phyloP scores from a whole-genome alignment of 53 echinoderm and acorn worm species.

The Holothuria scabra region DNA sequence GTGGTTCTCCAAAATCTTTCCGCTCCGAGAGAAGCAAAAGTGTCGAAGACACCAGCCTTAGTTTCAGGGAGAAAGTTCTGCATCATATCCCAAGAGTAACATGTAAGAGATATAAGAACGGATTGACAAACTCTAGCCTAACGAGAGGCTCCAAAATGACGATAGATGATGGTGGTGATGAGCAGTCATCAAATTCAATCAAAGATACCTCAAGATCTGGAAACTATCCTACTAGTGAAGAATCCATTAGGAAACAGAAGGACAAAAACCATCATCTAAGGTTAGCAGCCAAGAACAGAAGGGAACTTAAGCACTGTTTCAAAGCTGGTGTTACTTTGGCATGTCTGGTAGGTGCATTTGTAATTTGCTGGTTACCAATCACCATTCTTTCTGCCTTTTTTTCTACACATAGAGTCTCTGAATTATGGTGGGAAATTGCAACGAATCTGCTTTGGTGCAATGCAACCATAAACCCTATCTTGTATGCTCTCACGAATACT shows the following conservation, averaged over 20 bases:
- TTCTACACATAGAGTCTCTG: neutral
- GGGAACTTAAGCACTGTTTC: conserved; percentile 3
- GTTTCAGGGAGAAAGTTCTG: no score
- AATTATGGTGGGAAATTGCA: conserved; percentile 61
- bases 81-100: no score
- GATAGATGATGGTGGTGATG: neutral
- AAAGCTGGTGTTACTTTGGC: conserved; percentile 47
- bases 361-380: conserved; percentile 54
- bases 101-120: no score
- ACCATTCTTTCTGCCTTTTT: conserved; percentile 15
- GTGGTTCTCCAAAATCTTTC: no score
- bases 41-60: no score
- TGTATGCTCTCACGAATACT: conserved; percentile 75
- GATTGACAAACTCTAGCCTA: no score
- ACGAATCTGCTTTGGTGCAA: conserved; percentile 74
- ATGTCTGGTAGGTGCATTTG: conserved; percentile 41
- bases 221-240: neutral
- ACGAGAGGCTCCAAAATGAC: no score
- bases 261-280: neutral
- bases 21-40: no score
- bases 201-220: neutral
- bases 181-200: neutral
- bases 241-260: neutral
- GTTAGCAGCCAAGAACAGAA: neutral
- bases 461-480: conserved; percentile 69